Conservation (phyloP, 2,797 vertebrate species). For the Lepilemur septentrionalis region DNA sequence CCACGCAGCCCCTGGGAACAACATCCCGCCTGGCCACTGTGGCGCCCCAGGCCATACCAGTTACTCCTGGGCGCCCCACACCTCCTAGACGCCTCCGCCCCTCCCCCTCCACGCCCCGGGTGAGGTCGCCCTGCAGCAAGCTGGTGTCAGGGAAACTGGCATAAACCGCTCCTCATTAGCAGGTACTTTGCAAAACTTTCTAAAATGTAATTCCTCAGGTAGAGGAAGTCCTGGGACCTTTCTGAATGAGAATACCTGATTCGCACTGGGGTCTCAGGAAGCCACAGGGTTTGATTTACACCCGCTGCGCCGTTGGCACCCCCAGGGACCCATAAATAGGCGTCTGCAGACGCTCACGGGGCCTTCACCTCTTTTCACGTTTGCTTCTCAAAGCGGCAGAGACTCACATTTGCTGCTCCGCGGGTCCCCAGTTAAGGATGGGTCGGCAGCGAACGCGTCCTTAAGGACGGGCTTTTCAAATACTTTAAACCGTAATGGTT, state of each 20-base stretch:
- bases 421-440: background rate
- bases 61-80: background rate
- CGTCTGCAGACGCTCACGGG: background rate
- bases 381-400: background rate
- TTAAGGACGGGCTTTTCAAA: background rate
- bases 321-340: no score
- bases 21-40: background rate
- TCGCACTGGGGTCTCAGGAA: background rate
- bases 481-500: background rate
- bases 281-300: background rate
- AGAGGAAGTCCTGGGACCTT: background rate
- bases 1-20: no score
- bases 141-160: background rate
- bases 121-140: background rate
- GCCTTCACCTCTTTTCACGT: background rate
- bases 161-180: accelerated
- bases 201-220: background rate
- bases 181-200: background rate
- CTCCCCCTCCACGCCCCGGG: background rate
- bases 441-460: background rate
- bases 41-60: background rate
- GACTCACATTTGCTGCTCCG: background rate
- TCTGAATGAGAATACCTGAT: background rate
- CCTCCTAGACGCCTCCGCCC: background rate
- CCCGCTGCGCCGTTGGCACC: accelerated